phyloP scores from a whole-genome alignment of 2,113 vertebrate genomes.

The Crotalus helleri region DNA sequence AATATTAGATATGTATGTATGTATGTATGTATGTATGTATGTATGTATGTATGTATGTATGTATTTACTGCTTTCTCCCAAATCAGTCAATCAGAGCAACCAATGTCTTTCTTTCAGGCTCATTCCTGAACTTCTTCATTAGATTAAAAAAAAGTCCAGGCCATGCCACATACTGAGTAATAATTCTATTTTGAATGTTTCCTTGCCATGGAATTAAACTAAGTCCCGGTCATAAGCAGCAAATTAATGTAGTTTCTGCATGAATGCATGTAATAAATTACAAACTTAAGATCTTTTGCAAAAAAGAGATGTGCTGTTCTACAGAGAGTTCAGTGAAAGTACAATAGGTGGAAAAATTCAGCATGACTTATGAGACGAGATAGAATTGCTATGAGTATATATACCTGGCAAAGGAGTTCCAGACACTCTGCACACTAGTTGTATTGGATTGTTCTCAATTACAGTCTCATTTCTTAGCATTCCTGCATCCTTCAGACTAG shows the following conservation, averaged over 20 bases:
- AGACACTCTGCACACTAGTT: conserved; percentile 83
- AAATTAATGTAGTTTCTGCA: background rate
- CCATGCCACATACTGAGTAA: background rate
- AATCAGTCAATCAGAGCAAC: background rate
- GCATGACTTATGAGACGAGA: background rate
- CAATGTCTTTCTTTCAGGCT: background rate
- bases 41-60: too few relatives aligned
- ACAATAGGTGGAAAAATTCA: background rate
- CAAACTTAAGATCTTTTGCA: background rate
- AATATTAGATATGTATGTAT: background rate
- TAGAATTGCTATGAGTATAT: background rate
- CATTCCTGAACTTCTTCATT: background rate
- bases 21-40: too few relatives aligned
- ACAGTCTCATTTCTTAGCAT: conserved; percentile 86
- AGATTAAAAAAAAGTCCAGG: background rate
- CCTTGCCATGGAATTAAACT: background rate
- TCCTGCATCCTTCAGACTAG: conserved; percentile 78
- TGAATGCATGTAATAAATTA: background rate
- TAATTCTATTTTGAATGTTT: background rate
- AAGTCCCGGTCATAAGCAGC: background rate
- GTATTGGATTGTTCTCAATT: conserved; percentile 79
- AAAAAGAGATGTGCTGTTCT: background rate
- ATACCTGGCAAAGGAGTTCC: conserved; percentile 85
- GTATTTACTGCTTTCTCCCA: background rate
- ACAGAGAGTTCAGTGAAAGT: background rate